Base-by-base conservation (phyloP, 2,797 vertebrate species). In the Thalassophryne amazonica region DNA sequence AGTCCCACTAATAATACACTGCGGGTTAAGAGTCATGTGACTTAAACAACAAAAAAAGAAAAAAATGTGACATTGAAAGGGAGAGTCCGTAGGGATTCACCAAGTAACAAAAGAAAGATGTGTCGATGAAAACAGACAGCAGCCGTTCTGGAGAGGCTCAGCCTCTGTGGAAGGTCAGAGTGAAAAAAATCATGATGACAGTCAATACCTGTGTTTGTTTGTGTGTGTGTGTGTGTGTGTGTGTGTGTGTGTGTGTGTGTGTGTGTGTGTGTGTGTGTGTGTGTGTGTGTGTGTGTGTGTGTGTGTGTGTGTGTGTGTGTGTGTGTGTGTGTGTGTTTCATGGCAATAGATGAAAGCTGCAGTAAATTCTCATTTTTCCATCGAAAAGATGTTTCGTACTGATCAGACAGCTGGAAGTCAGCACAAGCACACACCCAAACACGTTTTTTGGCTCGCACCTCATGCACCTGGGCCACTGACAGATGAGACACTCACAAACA, bases 381-480 rank as follows among this genome's bases (percentile, higher is more conserved):
- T 73, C 69, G 64, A 73, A 69, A 58, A 61, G 37, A 68, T 68
- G 55, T 56, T 68, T 68, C 37, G 60, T 55, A 60, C 64, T 68
- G 30, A 8, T 57, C 19, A 7, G 41, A 48, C 55, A 60, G 31
- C 55, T 33, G 30, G 11, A 30, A 3, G 6, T 11, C 10, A 3
- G 21, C 7, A 13, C 13, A 31, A 16, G 38, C 20, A 40, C 28
- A 33, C 27, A 32, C 13, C 31, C 32, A 37, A n/a, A n/a, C n/a
- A 33, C 35, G 12, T 1, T 4, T 9, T 5, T 30, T 22, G 31
- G 20, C 36, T 8, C 12, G 3, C 4, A 30, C 17, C 33, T 12
- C 29, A 3, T 29, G 37, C 75, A 78, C 76, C 76, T 78, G 76
- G 71, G 51, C 60, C 43, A 66, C 2, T 27, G 64, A 66, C 18